Percentiles rank a stretch among this genome's conserved stretches.
These are phyloP conservation scores for Ceratitis capitata DNA, from an alignment of 1,140 invertebrate species.

Conservation along the genomic window DNA sequence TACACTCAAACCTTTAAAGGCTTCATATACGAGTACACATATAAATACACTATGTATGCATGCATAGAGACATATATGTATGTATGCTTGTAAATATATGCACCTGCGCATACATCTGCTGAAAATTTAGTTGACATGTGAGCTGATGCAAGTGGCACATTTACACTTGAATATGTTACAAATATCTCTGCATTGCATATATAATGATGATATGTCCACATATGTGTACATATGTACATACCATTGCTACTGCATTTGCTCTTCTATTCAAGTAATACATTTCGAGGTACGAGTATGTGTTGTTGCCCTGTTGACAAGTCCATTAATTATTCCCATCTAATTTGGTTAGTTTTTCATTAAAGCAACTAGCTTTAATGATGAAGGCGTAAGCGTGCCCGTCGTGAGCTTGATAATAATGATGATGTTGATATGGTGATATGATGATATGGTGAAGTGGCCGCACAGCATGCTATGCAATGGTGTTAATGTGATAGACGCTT, in stretches of 20 bases:
- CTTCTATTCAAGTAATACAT: neutral
- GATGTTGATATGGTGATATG: neutral
- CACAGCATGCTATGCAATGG: neutral
- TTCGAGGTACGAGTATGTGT: neutral
- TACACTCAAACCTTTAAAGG: too few species aligned
- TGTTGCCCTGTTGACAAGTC: constrained; percentile 22
- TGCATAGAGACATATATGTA: neutral
- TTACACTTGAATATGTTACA: constrained; percentile 26
- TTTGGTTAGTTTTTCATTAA: constrained; percentile 41
- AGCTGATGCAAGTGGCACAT: neutral
- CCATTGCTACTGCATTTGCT: neutral
- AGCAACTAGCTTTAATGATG: neutral
- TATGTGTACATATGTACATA: neutral
- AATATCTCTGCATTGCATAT: neutral
- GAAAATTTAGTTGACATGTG: constrained; percentile 16
- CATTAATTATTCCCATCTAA: constrained; percentile 43
- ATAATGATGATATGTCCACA: too few species aligned
- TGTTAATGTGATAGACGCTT: neutral
- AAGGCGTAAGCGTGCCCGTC: neutral
- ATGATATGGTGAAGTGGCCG: neutral
- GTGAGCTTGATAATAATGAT: neutral
- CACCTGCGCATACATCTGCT: neutral
- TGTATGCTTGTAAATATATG: neutral
- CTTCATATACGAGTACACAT: too few species aligned
- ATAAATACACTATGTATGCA: neutral